phyloP scores from a whole-genome alignment of 2,113 vertebrate genomes.

The Corythaeola cristata region DNA sequence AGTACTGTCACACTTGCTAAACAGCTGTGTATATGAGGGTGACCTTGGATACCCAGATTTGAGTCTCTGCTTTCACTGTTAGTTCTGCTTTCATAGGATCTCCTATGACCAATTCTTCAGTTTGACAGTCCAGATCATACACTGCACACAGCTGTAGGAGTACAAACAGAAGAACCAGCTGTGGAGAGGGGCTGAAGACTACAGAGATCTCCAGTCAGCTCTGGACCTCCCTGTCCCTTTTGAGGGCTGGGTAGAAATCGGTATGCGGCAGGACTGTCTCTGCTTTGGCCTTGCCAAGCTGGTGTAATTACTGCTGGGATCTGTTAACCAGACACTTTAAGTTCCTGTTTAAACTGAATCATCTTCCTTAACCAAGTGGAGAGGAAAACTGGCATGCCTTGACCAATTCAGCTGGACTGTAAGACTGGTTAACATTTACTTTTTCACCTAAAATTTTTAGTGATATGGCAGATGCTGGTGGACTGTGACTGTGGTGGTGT shows the following conservation, averaged over 20 bases:
- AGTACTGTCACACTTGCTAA: slow-evolving; percentile 37
- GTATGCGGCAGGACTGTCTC: not conserved
- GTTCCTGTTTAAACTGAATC: not conserved
- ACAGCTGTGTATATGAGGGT: slow-evolving; percentile 14
- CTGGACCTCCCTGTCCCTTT: not conserved
- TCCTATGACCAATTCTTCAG: not conserved
- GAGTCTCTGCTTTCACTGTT: not conserved
- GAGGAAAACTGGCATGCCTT: not conserved
- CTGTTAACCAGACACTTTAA: not conserved
- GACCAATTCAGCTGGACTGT: not conserved
- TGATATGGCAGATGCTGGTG: not conserved
- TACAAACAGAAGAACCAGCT: not conserved
- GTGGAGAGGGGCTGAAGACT: not conserved
- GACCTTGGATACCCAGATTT: slow-evolving; percentile 51
- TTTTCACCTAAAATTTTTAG: not conserved
- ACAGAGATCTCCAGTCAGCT: not conserved
- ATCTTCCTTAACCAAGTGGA: not conserved
- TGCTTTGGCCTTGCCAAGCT: not conserved
- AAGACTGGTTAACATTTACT: not conserved
- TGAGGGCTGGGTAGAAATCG: not conserved
- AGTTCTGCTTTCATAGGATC: not conserved
- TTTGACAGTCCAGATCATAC: not conserved
- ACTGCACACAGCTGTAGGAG: not conserved
- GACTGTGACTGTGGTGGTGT: not conserved
- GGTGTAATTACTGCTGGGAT: not conserved